These are phyloP conservation scores for Macrosoma leucophasiata DNA, from an alignment of 2,888 invertebrate genomes.

Conservation along the genomic window DNA sequence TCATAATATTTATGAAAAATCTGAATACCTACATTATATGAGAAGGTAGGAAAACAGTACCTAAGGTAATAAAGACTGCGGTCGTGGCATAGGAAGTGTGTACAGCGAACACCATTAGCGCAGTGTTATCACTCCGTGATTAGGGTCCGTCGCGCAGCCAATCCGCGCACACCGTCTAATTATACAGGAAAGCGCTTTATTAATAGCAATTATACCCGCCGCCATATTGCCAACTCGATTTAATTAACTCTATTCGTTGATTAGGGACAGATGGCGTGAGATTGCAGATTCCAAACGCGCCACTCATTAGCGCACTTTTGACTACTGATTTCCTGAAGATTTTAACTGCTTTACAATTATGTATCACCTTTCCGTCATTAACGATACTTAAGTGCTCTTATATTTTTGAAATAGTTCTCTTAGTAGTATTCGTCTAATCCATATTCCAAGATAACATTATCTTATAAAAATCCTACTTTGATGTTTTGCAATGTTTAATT, in stretches of 20 bases:
- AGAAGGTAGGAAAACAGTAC: too few relatives aligned
- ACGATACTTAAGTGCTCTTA: too few relatives aligned
- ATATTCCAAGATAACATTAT: too few relatives aligned
- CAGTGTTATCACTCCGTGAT: conserved; percentile 71
- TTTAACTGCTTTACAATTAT: too few relatives aligned
- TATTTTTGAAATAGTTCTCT: too few relatives aligned
- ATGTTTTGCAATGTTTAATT: too few relatives aligned
- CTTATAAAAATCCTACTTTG: too few relatives aligned
- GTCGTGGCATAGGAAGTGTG: conserved; percentile 46
- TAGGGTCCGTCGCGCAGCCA: conserved; percentile 61
- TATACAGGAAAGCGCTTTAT: conserved; percentile 74
- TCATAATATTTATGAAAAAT: too few relatives aligned
- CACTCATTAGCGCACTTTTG: conserved; percentile 58
- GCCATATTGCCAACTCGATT: conserved; percentile 73
- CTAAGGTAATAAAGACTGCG: conserved; percentile 18
- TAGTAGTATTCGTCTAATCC: too few relatives aligned
- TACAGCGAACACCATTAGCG: conserved; percentile 61
- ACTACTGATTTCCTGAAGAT: too few relatives aligned
- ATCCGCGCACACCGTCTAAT: conserved; percentile 66
- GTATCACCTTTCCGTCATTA: too few relatives aligned
- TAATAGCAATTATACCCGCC: conserved; percentile 73
- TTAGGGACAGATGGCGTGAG: conserved; percentile 71
- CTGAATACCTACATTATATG: too few relatives aligned
- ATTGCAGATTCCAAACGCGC: conserved; percentile 52
- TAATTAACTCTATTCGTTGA: conserved; percentile 74